phyloP scores from a whole-genome alignment of 2,888 invertebrate species.

The Marasmarcha lunaedactyla region DNA sequence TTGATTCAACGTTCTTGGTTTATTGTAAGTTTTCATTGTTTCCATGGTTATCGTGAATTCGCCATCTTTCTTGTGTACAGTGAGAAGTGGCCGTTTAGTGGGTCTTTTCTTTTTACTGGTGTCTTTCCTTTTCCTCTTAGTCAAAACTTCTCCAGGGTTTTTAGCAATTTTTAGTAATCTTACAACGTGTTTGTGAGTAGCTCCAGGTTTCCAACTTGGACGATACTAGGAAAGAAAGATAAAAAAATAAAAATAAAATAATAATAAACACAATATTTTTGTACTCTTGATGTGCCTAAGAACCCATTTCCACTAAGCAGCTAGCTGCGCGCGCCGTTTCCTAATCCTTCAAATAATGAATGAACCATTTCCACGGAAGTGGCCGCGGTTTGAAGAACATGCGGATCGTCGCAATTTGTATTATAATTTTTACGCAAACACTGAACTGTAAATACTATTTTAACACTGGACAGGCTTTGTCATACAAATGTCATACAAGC shows the following conservation, averaged over 20 bases:
- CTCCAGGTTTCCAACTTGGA: slow-evolving; percentile 55
- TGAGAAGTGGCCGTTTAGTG: slow-evolving; percentile 43
- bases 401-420: too few relatives aligned
- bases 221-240: slow-evolving; percentile 45
- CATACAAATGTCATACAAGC: too few relatives aligned
- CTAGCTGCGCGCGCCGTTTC: too few relatives aligned
- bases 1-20: slow-evolving; percentile 42
- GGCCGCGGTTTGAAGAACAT: too few relatives aligned
- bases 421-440: too few relatives aligned
- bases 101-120: slow-evolving; percentile 34
- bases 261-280: slow-evolving; percentile 5
- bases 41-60: slow-evolving; percentile 57
- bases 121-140: slow-evolving; percentile 43
- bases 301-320: too few relatives aligned
- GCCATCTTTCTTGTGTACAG: slow-evolving; percentile 51
- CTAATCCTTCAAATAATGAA: too few relatives aligned
- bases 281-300: too few relatives aligned
- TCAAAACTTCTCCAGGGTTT: slow-evolving; percentile 36
- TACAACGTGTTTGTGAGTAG: slow-evolving; percentile 47
- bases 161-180: slow-evolving; percentile 44
- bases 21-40: slow-evolving; percentile 45
- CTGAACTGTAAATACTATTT: too few relatives aligned
- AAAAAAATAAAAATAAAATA: slow-evolving; percentile 20
- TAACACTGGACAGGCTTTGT: too few relatives aligned
- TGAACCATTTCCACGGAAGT: too few relatives aligned